These are phyloP conservation scores for Syrmaticus mikado DNA, from an alignment of 2,113 vertebrate species.

Conservation along the genomic window DNA sequence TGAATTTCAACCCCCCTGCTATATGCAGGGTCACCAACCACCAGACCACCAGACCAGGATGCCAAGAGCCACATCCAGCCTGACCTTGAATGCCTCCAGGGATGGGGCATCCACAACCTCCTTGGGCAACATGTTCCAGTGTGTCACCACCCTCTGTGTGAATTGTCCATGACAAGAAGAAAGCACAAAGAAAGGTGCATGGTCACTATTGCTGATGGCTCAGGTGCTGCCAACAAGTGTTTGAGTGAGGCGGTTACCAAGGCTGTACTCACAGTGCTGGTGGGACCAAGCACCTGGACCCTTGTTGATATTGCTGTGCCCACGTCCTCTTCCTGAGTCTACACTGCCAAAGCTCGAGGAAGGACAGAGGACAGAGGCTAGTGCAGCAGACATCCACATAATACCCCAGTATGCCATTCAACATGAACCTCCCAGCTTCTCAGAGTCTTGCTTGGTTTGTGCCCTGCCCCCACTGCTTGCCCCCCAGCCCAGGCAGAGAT, in stretches of 20 bases:
- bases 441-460: not conserved
- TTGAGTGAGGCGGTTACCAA: not conserved
- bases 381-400: not conserved
- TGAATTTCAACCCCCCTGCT: no score
- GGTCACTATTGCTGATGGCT: not conserved
- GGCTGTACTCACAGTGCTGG: not conserved
- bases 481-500: not conserved
- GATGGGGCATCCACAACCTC: no score
- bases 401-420: accelerated
- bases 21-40: no score
- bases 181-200: not conserved
- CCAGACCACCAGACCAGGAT: no score
- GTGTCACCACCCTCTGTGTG: no score
- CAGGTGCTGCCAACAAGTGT: not conserved
- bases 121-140: no score
- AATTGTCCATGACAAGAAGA: not conserved
- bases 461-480: not conserved
- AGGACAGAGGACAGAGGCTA: not conserved
- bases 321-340: not conserved
- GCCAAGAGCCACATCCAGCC: no score
- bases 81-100: no score
- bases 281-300: not conserved
- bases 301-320: not conserved
- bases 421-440: not conserved
- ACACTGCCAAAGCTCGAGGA: not conserved